A percentile compares a stretch with the other conserved stretches of the same genome.
phyloP scores from a whole-genome alignment of 2,797 vertebrate species.

The Simalia tracyae region DNA sequence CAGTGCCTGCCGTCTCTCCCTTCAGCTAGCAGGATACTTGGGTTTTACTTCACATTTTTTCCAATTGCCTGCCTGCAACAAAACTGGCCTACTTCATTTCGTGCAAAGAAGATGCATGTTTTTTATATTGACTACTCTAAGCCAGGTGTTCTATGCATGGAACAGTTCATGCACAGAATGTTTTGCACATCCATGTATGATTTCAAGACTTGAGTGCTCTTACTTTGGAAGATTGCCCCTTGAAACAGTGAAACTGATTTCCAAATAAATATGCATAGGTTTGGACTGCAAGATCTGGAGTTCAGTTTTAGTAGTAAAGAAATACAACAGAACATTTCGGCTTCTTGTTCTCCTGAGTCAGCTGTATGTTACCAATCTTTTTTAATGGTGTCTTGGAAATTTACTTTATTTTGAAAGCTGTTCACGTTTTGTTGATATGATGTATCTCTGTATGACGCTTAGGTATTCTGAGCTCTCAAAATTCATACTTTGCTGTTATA shows the following conservation, averaged over 20 bases:
- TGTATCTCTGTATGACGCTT: neutral
- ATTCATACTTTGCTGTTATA: neutral
- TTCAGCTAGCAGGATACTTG: too few species aligned
- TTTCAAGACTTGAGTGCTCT: neutral
- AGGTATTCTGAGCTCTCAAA: neutral
- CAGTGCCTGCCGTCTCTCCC: too few species aligned
- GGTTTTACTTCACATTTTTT: too few species aligned
- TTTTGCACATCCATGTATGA: too few species aligned
- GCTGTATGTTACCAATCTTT: neutral
- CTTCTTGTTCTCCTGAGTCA: neutral
- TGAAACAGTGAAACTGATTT: neutral
- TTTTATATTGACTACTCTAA: too few species aligned
- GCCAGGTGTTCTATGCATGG: too few species aligned
- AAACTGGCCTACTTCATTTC: too few species aligned
- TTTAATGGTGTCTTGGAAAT: neutral
- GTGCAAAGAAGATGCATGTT: too few species aligned
- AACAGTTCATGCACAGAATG: too few species aligned
- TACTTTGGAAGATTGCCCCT: neutral
- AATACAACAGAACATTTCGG: neutral
- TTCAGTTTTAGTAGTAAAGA: neutral
- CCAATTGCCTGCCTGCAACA: too few species aligned
- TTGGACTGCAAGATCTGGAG: neutral
- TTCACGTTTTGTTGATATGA: neutral
- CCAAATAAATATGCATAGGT: neutral
- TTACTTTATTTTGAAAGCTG: neutral